Conservation (phyloP, 2,113 vertebrate genomes). For the Podarcis raffonei region DNA sequence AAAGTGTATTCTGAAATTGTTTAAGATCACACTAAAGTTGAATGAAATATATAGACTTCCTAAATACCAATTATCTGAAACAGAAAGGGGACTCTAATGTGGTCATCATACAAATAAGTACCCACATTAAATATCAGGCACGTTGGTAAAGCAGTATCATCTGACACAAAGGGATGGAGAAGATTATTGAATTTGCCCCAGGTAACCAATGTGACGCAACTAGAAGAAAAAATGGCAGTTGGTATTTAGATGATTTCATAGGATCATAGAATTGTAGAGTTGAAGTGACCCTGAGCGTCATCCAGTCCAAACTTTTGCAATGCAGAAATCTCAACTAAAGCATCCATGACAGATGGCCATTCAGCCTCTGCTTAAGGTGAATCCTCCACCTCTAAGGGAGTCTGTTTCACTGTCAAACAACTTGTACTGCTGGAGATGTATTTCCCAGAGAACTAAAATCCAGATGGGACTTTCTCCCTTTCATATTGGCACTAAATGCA, state of each 20-base stretch:
- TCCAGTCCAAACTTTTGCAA: no score
- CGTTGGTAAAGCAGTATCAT: background rate
- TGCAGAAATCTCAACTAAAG: no score
- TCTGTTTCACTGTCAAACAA: no score
- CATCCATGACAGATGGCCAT: no score
- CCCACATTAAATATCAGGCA: background rate
- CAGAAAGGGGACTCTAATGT: constrained; percentile 1
- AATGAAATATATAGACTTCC: constrained; percentile 25
- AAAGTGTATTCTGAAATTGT: constrained; percentile 41
- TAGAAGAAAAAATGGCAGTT: background rate
- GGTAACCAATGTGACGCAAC: background rate
- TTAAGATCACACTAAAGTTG: constrained; percentile 31
- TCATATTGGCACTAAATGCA: background rate
- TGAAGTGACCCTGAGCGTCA: no score
- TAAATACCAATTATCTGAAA: background rate
- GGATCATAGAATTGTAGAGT: no score
- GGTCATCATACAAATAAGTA: constrained; percentile 9
- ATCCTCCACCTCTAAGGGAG: no score
- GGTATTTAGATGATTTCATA: background rate
- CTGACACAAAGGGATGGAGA: background rate
- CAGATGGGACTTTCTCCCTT: background rate
- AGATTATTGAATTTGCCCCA: background rate
- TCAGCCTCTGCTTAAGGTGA: no score
- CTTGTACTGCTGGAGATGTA: no score
- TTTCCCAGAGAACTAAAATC: background rate